Conservation (phyloP, 2,113 vertebrate genomes). For the Chiloscyllium plagiosum region DNA sequence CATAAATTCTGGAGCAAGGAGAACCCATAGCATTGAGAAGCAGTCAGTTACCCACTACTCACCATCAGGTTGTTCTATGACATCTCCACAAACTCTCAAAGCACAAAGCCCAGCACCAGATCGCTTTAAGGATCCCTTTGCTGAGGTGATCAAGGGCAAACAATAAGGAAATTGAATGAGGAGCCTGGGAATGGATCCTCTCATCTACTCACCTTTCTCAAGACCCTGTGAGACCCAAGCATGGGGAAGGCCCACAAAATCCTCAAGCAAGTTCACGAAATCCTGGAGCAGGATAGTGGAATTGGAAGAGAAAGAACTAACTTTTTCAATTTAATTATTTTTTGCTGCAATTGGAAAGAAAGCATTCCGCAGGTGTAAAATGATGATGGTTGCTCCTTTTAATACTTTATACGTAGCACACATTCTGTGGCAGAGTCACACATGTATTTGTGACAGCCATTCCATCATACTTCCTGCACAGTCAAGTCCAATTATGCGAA, state of each 20-base stretch:
- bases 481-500: not conserved
- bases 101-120: not conserved
- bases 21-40: too few species aligned
- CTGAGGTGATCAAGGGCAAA: too few species aligned
- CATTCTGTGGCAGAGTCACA: not conserved
- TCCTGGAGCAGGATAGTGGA: not conserved
- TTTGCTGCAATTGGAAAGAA: not conserved
- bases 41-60: too few species aligned
- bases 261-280: not conserved
- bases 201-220: not conserved
- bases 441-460: not conserved
- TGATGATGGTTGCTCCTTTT: not conserved
- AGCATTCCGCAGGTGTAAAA: not conserved
- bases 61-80: not conserved
- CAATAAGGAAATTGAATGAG: not conserved
- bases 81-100: not conserved
- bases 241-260: not conserved
- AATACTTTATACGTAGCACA: not conserved
- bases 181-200: not conserved
- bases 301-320: not conserved
- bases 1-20: too few species aligned
- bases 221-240: not conserved
- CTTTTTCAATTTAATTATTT: not conserved
- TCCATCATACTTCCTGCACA: not conserved
- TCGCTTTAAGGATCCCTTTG: not conserved